A percentile compares a stretch with the other conserved stretches of the same genome.
phyloP scores from a whole-genome alignment of 2,113 vertebrate species.

The Platanista minor region DNA sequence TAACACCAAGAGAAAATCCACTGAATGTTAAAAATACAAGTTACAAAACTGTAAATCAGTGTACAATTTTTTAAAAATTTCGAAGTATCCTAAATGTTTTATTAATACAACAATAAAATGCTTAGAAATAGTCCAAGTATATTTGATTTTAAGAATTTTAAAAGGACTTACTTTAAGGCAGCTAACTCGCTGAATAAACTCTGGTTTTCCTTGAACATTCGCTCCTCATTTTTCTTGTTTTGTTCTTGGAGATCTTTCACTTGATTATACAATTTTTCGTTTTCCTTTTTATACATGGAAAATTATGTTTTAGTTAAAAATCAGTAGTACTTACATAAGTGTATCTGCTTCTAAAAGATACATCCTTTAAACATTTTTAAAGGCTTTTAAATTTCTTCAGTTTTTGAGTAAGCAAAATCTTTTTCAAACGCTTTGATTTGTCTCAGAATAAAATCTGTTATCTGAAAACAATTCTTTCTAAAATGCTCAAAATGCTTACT shows the following conservation, averaged over 20 bases:
- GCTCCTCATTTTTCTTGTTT: constrained; percentile 89
- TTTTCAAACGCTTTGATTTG: background rate
- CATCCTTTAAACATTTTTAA: background rate
- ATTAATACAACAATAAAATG: background rate
- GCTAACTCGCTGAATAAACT: constrained; percentile 85
- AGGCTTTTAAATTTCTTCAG: constrained; percentile 4
- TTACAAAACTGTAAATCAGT: background rate
- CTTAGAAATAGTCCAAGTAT: background rate
- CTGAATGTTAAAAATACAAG: background rate
- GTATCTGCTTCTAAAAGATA: background rate
- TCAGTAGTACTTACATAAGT: background rate
- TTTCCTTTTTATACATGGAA: constrained; percentile 85
- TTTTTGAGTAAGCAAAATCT: constrained; percentile 25
- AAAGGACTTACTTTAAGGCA: constrained; percentile 83
- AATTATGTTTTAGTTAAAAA: constrained; percentile 38
- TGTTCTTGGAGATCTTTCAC: constrained; percentile 88
- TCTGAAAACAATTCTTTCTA: background rate
- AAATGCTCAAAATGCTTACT: constrained; percentile 1
- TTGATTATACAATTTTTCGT: constrained; percentile 91
- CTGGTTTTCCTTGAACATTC: constrained; percentile 95
- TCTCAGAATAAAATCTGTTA: background rate
- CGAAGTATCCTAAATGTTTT: constrained; percentile 1
- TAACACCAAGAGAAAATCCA: background rate
- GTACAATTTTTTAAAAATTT: background rate
- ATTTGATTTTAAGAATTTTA: constrained; percentile 27